phyloP scores from a whole-genome alignment of 2,888 invertebrate genomes.

The Euphydryas editha region DNA sequence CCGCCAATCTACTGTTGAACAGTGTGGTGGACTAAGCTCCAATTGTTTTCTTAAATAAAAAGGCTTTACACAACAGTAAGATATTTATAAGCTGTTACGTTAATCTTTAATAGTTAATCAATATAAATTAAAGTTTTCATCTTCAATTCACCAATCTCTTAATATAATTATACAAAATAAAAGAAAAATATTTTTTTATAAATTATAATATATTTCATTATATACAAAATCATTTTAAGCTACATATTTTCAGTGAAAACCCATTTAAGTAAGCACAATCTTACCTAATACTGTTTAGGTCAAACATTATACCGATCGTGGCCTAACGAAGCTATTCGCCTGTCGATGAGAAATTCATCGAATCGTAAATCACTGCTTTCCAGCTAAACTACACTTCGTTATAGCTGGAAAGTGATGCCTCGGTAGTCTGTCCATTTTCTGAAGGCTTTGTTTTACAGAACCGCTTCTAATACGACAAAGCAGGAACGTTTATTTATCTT shows the following conservation, averaged over 20 bases:
- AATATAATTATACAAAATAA: not conserved
- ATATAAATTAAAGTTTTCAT: too few relatives aligned
- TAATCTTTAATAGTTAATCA: too few relatives aligned
- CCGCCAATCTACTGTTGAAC: too few relatives aligned
- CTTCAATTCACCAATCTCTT: too few relatives aligned
- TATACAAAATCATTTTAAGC: not conserved
- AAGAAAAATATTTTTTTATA: not conserved
- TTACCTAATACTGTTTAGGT: constrained; percentile 18
- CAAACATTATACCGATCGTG: constrained; percentile 30
- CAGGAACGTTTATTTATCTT: too few relatives aligned
- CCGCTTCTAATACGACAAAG: too few relatives aligned
- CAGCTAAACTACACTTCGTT: constrained; percentile 28
- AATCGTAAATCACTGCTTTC: constrained; percentile 35
- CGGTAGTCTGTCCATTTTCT: not conserved
- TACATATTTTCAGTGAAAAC: not conserved
- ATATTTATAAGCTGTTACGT: too few relatives aligned
- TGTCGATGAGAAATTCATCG: constrained; percentile 33
- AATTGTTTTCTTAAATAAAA: too few relatives aligned
- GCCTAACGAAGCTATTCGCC: constrained; percentile 32
- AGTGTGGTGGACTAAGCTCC: too few relatives aligned
- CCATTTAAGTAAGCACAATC: constrained; percentile 14
- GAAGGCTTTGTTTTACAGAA: not conserved
- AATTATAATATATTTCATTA: too few relatives aligned
- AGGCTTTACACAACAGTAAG: too few relatives aligned
- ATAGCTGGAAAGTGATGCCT: constrained; percentile 20